phyloP scores from a whole-genome alignment of 2,888 invertebrate genomes.

The Pyrrhosoma nymphula region DNA sequence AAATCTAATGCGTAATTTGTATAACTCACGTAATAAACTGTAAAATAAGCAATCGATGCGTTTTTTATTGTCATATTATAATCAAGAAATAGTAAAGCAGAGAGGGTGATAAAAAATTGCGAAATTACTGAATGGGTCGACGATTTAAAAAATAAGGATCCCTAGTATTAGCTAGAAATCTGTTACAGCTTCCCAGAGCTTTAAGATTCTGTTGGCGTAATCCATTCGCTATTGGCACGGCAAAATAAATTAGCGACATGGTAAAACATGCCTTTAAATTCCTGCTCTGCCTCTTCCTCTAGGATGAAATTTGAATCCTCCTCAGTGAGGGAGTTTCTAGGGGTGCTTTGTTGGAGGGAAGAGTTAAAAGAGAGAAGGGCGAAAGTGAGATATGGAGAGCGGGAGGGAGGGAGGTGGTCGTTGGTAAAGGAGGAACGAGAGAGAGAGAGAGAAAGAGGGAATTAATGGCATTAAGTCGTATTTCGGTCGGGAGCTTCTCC shows the following conservation, averaged over 20 bases:
- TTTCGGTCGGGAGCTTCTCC: slow-evolving; percentile 36
- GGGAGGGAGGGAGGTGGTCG: background rate
- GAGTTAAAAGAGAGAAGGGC: background rate
- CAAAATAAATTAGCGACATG: background rate
- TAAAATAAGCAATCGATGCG: too few species aligned
- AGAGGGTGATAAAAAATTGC: too few species aligned
- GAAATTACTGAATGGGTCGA: too few species aligned
- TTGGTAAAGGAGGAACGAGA: background rate
- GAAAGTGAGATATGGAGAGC: background rate
- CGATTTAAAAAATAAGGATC: too few species aligned
- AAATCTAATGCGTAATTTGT: too few species aligned
- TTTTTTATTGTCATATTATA: too few species aligned
- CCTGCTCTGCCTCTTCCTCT: background rate
- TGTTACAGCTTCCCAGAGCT: too few species aligned
- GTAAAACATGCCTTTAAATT: background rate
- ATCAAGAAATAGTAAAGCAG: too few species aligned
- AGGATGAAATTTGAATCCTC: background rate
- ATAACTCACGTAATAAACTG: too few species aligned
- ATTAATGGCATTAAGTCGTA: slow-evolving; percentile 63
- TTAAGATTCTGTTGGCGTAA: too few species aligned
- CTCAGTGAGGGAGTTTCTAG: background rate
- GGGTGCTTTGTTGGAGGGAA: background rate
- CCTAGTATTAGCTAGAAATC: too few species aligned
- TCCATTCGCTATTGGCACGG: too few species aligned
- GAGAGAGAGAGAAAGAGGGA: background rate